Conservation (phyloP, 1,140 invertebrate species). For the Drosophila erecta region DNA sequence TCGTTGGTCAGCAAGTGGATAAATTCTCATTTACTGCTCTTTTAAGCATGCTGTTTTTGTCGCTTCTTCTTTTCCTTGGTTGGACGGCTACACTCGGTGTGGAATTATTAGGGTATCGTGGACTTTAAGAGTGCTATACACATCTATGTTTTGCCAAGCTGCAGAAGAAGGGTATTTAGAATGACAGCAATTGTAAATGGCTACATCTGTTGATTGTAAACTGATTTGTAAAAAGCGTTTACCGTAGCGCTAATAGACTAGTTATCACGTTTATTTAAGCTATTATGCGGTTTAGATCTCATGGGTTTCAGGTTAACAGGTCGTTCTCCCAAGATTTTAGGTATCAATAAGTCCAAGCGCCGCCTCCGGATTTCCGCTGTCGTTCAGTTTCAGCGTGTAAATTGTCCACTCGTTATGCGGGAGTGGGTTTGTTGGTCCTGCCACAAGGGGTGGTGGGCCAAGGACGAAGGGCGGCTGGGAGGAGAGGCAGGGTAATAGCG, state of each 20-base stretch:
- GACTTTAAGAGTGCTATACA: not conserved
- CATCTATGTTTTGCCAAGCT: no score
- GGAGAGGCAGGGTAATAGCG: conserved; percentile 77
- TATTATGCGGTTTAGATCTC: not conserved
- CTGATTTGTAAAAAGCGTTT: no score
- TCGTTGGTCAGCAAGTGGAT: conserved; percentile 77
- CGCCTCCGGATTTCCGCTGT: conserved; percentile 29
- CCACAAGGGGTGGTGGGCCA: not conserved
- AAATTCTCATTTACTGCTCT: conserved; percentile 84
- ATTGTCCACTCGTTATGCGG: conserved; percentile 78
- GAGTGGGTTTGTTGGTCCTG: conserved; percentile 6
- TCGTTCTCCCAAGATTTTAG: not conserved
- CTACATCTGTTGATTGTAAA: not conserved
- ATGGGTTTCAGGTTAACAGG: not conserved
- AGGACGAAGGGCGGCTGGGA: conserved; percentile 30
- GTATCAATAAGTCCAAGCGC: conserved; percentile 36
- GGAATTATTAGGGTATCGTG: not conserved
- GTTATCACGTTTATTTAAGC: no score
- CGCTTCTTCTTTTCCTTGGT: conserved; percentile 56
- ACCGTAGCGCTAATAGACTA: no score
- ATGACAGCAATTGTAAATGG: no score
- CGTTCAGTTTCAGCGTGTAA: conserved; percentile 71
- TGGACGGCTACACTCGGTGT: conserved; percentile 31
- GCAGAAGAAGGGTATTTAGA: not conserved
- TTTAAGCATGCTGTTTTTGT: conserved; percentile 81